A percentile compares a stretch with the other conserved stretches of the same genome.
These are phyloP conservation scores for Isoperla grammatica DNA, from an alignment of 2,888 invertebrate species.

Conservation along the genomic window DNA sequence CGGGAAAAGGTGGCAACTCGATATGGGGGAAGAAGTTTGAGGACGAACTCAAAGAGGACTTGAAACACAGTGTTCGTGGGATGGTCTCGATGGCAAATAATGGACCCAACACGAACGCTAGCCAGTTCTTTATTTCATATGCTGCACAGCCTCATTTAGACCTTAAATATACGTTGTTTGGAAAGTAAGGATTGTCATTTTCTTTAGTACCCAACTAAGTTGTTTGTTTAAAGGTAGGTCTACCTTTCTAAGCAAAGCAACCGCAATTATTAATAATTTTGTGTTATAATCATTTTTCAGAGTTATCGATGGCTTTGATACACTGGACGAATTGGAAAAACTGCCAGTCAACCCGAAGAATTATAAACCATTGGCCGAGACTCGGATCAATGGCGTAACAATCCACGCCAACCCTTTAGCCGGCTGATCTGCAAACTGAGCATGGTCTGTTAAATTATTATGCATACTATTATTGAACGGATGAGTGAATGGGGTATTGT, in stretches of 20 bases:
- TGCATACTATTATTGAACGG: too few species aligned
- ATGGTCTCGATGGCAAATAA: slow-evolving; percentile 97
- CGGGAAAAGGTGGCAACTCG: slow-evolving; percentile 94
- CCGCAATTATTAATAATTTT: not conserved
- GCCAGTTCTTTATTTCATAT: slow-evolving; percentile 97
- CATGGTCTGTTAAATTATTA: too few species aligned
- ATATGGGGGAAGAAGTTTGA: slow-evolving; percentile 97
- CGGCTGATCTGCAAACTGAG: slow-evolving; percentile 45
- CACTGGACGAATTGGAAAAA: slow-evolving; percentile 93
- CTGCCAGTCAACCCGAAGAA: slow-evolving; percentile 91
- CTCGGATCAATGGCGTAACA: slow-evolving; percentile 80
- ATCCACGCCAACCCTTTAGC: slow-evolving; percentile 99
- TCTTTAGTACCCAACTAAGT: too few species aligned
- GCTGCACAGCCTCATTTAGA: slow-evolving; percentile 92
- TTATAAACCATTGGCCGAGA: slow-evolving; percentile 80
- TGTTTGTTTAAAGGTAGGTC: too few species aligned
- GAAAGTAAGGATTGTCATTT: slow-evolving; percentile 63
- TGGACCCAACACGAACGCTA: slow-evolving; percentile 95
- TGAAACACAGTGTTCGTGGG: slow-evolving; percentile 87
- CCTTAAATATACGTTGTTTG: slow-evolving; percentile 95
- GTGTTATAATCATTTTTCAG: slow-evolving; percentile 52
- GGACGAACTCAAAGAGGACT: slow-evolving; percentile 92
- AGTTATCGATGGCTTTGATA: slow-evolving; percentile 95
- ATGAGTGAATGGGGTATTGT: too few species aligned
- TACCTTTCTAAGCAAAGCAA: too few species aligned